phyloP scores from a whole-genome alignment of 2,797 vertebrate genomes.

The Meda fulgida region DNA sequence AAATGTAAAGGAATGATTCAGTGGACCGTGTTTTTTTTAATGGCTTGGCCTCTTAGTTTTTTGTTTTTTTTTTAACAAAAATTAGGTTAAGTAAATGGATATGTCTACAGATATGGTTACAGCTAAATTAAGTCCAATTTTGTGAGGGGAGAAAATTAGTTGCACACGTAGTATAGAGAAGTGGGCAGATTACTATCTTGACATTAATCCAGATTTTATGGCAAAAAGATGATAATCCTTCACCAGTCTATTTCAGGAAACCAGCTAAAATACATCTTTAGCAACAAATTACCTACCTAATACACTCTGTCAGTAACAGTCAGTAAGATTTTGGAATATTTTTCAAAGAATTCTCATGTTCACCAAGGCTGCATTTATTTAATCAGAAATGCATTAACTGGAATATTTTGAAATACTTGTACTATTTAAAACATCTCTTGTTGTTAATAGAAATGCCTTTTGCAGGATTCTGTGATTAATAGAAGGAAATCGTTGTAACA shows the following conservation, averaged over 20 bases:
- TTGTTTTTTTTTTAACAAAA: background rate
- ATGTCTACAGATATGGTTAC: slow-evolving; percentile 17
- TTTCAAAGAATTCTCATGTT: background rate
- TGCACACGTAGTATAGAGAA: background rate
- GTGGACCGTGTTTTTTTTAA: background rate
- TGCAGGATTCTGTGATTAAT: background rate
- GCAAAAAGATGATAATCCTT: background rate
- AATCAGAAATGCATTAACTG: background rate
- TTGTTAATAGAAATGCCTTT: background rate
- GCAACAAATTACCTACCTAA: background rate
- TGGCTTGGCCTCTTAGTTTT: background rate
- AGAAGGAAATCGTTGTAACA: background rate
- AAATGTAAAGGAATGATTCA: background rate
- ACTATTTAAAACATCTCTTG: too few relatives aligned
- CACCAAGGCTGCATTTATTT: background rate
- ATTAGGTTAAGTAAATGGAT: too few relatives aligned
- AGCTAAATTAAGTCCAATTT: background rate
- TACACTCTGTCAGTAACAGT: background rate
- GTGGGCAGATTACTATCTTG: background rate
- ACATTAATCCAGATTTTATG: slow-evolving; percentile 10
- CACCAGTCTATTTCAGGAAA: background rate
- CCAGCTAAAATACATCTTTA: background rate
- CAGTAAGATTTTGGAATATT: background rate
- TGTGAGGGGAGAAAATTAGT: slow-evolving; percentile 13
- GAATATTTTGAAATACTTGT: background rate